Conservation (phyloP, 2,797 vertebrate species). For the Heteromormyrus szaboi region DNA sequence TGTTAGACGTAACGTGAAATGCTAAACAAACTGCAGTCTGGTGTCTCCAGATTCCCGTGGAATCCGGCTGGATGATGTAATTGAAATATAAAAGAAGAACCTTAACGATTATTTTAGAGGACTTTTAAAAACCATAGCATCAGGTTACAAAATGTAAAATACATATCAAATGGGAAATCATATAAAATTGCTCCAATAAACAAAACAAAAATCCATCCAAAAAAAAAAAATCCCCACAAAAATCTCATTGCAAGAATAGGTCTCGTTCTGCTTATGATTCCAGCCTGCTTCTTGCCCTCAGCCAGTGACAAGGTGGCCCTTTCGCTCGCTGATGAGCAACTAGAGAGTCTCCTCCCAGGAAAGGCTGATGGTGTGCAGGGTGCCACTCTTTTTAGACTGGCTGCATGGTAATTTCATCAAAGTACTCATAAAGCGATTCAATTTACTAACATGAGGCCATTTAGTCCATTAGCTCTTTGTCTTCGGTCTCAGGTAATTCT, state of each 20-base stretch:
- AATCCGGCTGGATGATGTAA: background rate
- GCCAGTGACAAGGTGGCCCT: background rate
- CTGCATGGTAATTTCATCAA: conserved; percentile 9
- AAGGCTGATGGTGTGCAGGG: background rate
- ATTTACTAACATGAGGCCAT: background rate
- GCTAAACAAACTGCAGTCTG: background rate
- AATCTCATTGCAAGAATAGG: background rate
- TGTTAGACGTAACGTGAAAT: background rate
- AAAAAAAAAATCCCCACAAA: background rate
- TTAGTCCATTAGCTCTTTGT: background rate
- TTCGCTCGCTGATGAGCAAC: background rate
- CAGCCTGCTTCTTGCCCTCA: background rate
- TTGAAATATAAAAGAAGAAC: background rate
- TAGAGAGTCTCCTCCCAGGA: background rate
- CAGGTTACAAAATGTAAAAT: background rate
- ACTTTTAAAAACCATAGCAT: background rate
- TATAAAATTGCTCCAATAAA: background rate
- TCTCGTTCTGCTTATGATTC: background rate
- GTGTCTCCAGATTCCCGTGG: background rate
- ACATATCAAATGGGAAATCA: background rate
- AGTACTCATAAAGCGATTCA: background rate
- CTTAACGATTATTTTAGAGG: background rate
- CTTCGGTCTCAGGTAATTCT: background rate
- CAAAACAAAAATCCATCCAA: background rate
- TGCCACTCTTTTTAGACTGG: background rate